Conservation (phyloP, 2,113 vertebrate species). For the Mesembrinibis cayennensis region DNA sequence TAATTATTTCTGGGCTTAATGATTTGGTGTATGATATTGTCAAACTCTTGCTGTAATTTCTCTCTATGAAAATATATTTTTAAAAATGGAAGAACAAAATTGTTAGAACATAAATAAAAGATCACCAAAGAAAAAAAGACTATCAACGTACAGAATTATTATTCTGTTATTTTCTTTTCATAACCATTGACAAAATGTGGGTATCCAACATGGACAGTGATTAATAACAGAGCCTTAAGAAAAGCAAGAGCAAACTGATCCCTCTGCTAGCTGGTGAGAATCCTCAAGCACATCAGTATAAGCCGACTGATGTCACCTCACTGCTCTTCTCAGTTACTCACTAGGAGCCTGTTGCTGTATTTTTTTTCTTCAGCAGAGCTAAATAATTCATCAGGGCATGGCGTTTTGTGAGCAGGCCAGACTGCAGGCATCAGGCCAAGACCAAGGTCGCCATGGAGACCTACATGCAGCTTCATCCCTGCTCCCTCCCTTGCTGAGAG, state of each 20-base stretch:
- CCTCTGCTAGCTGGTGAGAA: neutral
- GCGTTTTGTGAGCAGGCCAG: slow-evolving; percentile 50
- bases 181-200: neutral
- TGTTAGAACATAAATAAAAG: neutral
- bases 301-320: slow-evolving; percentile 36
- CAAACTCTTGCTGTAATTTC: neutral
- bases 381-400: slow-evolving; percentile 74
- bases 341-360: slow-evolving; percentile 53
- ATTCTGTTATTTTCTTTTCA: neutral
- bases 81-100: neutral
- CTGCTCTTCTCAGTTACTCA: slow-evolving; percentile 46
- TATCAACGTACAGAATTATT: neutral
- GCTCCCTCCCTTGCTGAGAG: neutral
- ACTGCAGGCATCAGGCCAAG: slow-evolving; percentile 68
- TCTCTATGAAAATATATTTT: neutral
- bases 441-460: slow-evolving; percentile 73
- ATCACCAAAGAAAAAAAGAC: neutral
- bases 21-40: neutral
- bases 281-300: neutral
- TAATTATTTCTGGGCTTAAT: neutral
- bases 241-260: neutral
- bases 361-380: slow-evolving; percentile 53
- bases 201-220: neutral
- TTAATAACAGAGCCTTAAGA: neutral
- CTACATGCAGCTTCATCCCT: slow-evolving; percentile 12